Evolutionary conservation across 2,888 invertebrate genomes (phyloP), one percentile per base, ranked within the genome.

Genomic region (Drosophila anceps): DNA sequence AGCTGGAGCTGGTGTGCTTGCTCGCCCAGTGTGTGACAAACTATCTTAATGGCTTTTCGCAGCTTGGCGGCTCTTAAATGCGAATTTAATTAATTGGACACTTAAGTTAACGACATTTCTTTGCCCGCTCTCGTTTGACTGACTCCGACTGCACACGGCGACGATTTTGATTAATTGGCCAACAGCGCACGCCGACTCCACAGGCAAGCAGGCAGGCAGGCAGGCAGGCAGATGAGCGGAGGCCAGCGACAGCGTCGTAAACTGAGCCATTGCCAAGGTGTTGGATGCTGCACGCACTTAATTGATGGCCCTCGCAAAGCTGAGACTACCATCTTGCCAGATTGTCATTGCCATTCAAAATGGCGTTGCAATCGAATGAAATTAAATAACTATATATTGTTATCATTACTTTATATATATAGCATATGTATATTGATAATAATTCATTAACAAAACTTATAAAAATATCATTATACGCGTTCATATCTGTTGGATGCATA

Each of bases 11-110:
- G 70, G 48, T 2, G 48, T 50, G 48, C 31, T 50, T 67, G 53
- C 61, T 55, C 61, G 67, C 77, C 54, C 48, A 55, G 76, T 70
- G 71, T 76, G 79, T 81, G 70, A 92, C 91, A 91, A 91, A 92
- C 92, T 91, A 91, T 90, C 90, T 92, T 92, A 93, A 92, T 93
- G 93, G 91, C 81, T 92, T 92, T 93, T 93, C 93, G 91, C 93
- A 93, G 93, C 93, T 93, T 93, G 93, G 92, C 90, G 92, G 93
- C 93, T 92, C 91, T 92, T 92, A 92, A 93, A 93, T 93, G 92
- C 91, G 93, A 93, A 92, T 92, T 93, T 93, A 93, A 93, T 93
- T 93, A 93, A 93, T 93, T 93, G 93, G 92, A 92, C 92, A 93
- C 93, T 93, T 93, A 92, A 93, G 92, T 92, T 92, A 92, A 93